Conservation (phyloP, 1,140 invertebrate genomes). For the Temnothorax longispinosus region DNA sequence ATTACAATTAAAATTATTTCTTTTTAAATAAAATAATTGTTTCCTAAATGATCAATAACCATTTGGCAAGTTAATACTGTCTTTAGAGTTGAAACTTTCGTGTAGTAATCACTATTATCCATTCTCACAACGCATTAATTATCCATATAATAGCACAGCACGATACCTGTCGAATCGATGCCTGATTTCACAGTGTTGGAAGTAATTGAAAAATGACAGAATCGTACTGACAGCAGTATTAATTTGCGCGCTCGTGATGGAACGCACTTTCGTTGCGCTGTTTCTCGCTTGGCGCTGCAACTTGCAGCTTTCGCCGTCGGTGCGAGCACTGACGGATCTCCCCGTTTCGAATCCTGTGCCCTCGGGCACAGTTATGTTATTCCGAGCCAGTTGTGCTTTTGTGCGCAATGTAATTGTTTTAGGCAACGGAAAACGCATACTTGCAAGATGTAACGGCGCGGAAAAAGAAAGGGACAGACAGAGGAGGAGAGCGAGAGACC, state of each 20-base stretch:
- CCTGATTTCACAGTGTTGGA: slow-evolving; percentile 1
- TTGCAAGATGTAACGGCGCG: background rate
- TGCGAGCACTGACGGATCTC: background rate
- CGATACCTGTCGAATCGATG: background rate
- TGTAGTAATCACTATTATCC: background rate
- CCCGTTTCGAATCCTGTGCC: background rate
- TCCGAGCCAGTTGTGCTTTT: background rate
- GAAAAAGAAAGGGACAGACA: background rate
- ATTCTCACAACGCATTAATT: background rate
- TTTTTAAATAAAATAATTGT: background rate
- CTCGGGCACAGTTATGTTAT: slow-evolving; percentile 10
- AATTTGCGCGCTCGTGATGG: background rate
- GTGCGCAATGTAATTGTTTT: slow-evolving; percentile 6
- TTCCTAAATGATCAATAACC: background rate
- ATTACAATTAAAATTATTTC: background rate
- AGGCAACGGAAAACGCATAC: background rate
- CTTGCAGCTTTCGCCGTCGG: background rate
- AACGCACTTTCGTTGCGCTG: background rate
- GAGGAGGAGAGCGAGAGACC: background rate
- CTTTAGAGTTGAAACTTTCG: background rate
- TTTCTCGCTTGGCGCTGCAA: background rate
- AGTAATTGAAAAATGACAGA: slow-evolving; percentile 46
- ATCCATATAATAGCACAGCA: background rate
- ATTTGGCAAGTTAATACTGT: background rate
- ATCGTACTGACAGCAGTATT: slow-evolving; percentile 12